Conservation (phyloP, 2,888 invertebrate species). For the Tachina lurida region DNA sequence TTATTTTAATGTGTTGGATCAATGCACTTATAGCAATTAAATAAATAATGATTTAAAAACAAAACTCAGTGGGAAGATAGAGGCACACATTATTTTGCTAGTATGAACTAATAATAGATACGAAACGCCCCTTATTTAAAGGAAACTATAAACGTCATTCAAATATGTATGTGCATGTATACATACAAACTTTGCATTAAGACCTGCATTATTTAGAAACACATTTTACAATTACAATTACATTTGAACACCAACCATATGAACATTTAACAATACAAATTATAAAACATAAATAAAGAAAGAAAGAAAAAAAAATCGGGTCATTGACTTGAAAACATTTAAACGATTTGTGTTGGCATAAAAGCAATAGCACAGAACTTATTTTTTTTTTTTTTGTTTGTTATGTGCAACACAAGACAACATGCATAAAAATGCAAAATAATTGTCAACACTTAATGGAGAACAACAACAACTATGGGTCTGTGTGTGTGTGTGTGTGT, state of each 20-base stretch:
- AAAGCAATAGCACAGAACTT: conserved; percentile 8
- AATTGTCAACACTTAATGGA: conserved; percentile 66
- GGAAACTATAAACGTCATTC: not conserved
- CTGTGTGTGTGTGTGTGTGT: too few species aligned
- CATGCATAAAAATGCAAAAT: conserved; percentile 65
- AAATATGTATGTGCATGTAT: conserved; percentile 1
- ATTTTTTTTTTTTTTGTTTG: not conserved
- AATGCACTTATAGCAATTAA: conserved; percentile 41
- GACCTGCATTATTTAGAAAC: not conserved
- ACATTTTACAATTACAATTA: conserved; percentile 49
- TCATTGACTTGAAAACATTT: conserved; percentile 60
- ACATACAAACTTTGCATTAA: not conserved
- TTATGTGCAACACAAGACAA: conserved; percentile 49
- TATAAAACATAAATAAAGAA: not conserved
- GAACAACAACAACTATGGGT: conserved; percentile 2
- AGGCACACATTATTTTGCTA: not conserved
- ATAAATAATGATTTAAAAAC: conserved; percentile 1
- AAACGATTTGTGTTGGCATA: conserved; percentile 55
- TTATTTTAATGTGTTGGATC: conserved; percentile 41
- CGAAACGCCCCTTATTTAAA: conserved; percentile 46
- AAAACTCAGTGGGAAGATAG: conserved; percentile 20
- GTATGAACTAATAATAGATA: not conserved
- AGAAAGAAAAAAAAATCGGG: conserved; percentile 24
- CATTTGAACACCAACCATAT: conserved; percentile 10
- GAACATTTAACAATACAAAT: conserved; percentile 26